phyloP scores from a whole-genome alignment of 2,797 vertebrate species.

The Pangasius sanitwongsei region DNA sequence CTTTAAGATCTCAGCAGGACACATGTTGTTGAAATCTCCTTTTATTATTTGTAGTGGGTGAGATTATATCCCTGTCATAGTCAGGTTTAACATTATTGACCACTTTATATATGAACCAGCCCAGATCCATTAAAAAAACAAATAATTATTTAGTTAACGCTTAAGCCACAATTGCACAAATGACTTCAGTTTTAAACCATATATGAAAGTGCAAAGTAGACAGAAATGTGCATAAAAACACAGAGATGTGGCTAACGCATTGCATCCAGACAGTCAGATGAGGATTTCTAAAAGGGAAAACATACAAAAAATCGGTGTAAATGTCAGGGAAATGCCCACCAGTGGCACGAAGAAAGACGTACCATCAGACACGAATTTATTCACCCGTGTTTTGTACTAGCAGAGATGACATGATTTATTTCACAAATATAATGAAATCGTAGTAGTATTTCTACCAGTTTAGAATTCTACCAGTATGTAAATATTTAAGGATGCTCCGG shows the following conservation, averaged over 20 bases:
- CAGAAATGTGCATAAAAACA: neutral
- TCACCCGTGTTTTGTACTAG: neutral
- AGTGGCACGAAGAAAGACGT: no score
- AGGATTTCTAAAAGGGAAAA: neutral
- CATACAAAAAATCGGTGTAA: neutral
- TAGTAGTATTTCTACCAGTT: neutral
- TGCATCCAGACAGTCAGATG: neutral
- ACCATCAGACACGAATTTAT: no score
- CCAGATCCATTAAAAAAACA: neutral
- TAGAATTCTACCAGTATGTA: neutral
- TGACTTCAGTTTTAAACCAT: neutral
- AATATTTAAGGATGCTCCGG: neutral
- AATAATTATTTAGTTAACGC: neutral
- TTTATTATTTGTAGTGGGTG: slow-evolving; percentile 4
- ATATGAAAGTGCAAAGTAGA: neutral
- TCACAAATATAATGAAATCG: neutral
- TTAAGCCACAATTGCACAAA: neutral
- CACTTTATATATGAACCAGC: neutral
- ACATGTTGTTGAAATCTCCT: neutral
- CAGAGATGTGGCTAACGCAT: neutral
- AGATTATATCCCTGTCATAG: neutral
- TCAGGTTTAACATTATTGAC: neutral
- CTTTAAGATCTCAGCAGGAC: slow-evolving; percentile 12
- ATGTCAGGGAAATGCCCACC: neutral
- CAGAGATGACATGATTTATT: no score